Evolutionary conservation across 1,140 invertebrate species (phyloP).

Genomic region (Pemphigus obesinymphae): DNA sequence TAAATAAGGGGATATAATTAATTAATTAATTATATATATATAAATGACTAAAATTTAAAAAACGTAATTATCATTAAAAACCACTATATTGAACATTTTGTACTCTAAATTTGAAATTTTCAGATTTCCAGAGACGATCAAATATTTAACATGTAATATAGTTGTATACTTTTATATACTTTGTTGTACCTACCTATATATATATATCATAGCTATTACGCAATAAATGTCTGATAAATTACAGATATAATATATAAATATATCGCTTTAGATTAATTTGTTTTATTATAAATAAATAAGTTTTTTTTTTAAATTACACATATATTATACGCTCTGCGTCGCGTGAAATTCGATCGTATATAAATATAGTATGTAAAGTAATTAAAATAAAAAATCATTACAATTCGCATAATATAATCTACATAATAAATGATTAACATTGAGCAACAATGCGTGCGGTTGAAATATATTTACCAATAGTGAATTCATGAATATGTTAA

Average conservation of each 20-base stretch:
- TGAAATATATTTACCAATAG: background rate
- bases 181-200: too few species aligned
- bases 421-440: background rate
- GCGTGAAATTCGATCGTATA: background rate
- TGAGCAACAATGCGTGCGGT: background rate
- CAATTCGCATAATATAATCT: background rate
- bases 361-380: background rate
- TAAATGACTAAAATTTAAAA: too few species aligned
- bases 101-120: too few species aligned
- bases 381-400: background rate
- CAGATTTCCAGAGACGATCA: too few species aligned
- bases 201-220: too few species aligned
- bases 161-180: too few species aligned
- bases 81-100: too few species aligned
- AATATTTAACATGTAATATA: too few species aligned
- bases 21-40: too few species aligned
- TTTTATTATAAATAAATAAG: too few species aligned
- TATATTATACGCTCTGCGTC: background rate
- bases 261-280: background rate
- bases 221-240: background rate
- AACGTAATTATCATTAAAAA: too few species aligned
- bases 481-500: conserved; percentile 24
- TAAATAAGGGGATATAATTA: too few species aligned
- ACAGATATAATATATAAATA: background rate
- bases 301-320: background rate